Conservation (phyloP, 2,113 vertebrate species). For the Ptyas mucosa region DNA sequence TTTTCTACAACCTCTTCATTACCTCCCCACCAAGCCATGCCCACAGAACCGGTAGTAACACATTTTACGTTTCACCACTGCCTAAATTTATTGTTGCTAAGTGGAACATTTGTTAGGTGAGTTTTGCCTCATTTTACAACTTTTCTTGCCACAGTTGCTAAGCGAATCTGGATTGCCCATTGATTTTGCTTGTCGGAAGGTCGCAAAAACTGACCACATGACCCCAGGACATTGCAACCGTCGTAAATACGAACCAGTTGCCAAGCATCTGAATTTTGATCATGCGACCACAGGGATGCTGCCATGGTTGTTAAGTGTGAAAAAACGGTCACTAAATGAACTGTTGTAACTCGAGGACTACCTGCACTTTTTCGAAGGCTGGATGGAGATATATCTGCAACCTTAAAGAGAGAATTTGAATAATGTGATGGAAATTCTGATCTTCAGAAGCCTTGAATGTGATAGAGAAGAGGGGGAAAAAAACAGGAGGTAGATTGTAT, state of each 20-base stretch:
- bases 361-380: not conserved
- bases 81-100: not conserved
- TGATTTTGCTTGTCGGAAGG: not conserved
- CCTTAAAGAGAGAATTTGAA: not conserved
- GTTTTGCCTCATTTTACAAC: not conserved
- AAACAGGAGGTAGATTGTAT: not conserved
- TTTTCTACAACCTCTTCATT: too few relatives aligned
- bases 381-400: not conserved
- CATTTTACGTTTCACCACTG: too few relatives aligned
- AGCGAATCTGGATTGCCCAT: not conserved
- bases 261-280: not conserved
- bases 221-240: not conserved
- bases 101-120: not conserved
- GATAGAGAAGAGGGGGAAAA: not conserved
- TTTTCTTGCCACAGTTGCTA: not conserved
- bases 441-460: not conserved
- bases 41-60: too few relatives aligned
- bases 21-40: too few relatives aligned
- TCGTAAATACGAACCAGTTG: not conserved
- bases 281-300: not conserved
- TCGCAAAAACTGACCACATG: not conserved
- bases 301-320: not conserved
- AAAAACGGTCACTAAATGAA: not conserved
- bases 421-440: not conserved
- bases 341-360: not conserved